phyloP scores from a whole-genome alignment of 2,113 vertebrate genomes.

The Neotoma lepida region DNA sequence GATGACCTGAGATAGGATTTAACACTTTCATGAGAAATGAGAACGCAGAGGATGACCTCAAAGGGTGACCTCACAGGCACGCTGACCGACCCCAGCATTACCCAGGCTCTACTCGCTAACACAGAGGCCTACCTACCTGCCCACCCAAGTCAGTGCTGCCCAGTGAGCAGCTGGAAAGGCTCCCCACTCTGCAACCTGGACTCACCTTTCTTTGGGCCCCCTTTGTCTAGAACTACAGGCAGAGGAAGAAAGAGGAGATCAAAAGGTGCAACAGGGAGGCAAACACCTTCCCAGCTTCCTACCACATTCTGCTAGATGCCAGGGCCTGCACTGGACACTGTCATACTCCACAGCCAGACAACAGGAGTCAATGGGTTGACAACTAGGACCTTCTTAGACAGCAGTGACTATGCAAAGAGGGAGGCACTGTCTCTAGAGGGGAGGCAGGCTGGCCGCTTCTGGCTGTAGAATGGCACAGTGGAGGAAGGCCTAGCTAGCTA shows the following conservation, averaged over 20 bases:
- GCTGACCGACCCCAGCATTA: neutral
- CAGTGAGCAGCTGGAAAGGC: conserved; percentile 56
- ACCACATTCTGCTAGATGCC: neutral
- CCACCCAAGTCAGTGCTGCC: conserved; percentile 42
- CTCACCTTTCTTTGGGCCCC: neutral
- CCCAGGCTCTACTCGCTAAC: neutral
- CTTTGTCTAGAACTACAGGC: conserved; percentile 51
- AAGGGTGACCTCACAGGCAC: neutral
- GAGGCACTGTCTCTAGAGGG: neutral
- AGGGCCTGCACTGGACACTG: neutral
- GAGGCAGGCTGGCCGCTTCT: neutral
- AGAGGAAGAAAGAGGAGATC: neutral
- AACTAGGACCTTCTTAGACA: neutral
- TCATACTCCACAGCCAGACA: neutral
- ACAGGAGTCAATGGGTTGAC: neutral
- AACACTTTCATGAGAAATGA: neutral
- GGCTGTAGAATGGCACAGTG: rapidly evolving
- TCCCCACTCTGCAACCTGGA: conserved; percentile 57
- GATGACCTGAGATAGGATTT: neutral
- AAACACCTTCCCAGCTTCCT: neutral
- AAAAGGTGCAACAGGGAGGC: conserved; percentile 53
- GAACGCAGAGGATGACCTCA: neutral
- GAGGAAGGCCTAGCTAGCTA: neutral
- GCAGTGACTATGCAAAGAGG: neutral
- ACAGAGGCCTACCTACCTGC: neutral